Evolutionary conservation across 2,113 vertebrate genomes (phyloP).

Genomic region (Corythornis cristatus): DNA sequence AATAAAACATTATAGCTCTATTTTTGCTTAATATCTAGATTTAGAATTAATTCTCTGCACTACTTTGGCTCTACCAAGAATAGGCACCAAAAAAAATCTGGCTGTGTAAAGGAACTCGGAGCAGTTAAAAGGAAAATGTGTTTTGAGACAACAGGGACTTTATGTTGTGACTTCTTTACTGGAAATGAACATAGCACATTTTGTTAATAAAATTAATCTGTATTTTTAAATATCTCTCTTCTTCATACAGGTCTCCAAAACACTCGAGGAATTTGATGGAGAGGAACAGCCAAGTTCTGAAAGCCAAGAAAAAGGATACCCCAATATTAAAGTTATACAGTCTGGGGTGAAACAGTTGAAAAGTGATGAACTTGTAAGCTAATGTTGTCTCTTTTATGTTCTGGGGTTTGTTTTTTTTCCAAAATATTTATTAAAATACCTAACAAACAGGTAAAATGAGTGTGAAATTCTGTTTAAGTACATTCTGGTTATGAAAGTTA

Average conservation of each 20-base stretch:
- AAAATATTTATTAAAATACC: neutral
- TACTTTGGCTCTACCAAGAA: neutral
- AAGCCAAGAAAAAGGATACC: conserved; percentile 76
- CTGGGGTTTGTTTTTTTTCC: neutral
- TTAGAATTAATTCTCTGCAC: neutral
- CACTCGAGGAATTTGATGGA: conserved; percentile 91
- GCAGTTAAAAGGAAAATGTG: neutral
- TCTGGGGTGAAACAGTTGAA: conserved; percentile 83
- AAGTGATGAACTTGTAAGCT: conserved; percentile 82
- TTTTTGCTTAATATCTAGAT: neutral
- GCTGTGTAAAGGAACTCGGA: neutral
- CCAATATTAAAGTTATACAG: conserved; percentile 89
- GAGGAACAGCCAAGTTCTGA: conserved; percentile 83
- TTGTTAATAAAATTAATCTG: neutral
- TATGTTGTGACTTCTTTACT: neutral
- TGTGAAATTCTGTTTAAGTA: neutral
- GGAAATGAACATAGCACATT: neutral
- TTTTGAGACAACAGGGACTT: neutral
- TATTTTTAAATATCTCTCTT: neutral
- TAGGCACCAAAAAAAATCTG: neutral
- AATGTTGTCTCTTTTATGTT: neutral
- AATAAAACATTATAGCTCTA: neutral
- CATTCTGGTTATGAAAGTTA: neutral
- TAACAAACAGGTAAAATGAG: neutral
- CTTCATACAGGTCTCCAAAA: conserved; percentile 84